Conservation (phyloP, 2,888 invertebrate species). For the Mythimna vitellina region DNA sequence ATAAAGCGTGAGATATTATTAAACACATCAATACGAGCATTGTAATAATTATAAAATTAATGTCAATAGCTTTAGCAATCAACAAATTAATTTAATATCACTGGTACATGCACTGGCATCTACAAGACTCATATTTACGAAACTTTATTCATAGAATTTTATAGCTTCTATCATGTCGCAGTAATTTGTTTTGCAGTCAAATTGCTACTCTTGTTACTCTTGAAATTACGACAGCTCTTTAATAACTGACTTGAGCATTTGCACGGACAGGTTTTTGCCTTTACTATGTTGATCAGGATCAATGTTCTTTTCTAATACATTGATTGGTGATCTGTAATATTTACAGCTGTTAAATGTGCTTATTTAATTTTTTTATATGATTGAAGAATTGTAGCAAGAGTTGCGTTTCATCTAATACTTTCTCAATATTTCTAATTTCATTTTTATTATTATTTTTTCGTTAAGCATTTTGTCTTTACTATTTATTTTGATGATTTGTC, state of each 20-base stretch:
- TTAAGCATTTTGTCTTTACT: background rate
- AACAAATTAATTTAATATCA: background rate
- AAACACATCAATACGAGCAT: background rate
- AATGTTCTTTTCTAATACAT: slow-evolving; percentile 22
- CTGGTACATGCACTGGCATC: slow-evolving; percentile 5
- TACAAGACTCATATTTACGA: background rate
- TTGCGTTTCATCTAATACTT: too few relatives aligned
- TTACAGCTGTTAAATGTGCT: background rate
- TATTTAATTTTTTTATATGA: too few relatives aligned
- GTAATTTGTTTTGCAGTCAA: slow-evolving; percentile 42
- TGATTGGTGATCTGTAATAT: slow-evolving; percentile 8
- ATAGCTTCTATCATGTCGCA: slow-evolving; percentile 16
- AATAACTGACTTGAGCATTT: slow-evolving; percentile 28
- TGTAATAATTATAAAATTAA: background rate
- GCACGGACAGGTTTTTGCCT: background rate
- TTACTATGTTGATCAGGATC: slow-evolving; percentile 15
- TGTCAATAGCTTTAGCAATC: background rate
- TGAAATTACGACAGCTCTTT: slow-evolving; percentile 36
- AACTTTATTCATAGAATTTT: slow-evolving; percentile 22
- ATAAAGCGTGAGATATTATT: too few relatives aligned
- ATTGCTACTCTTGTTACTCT: slow-evolving; percentile 15
- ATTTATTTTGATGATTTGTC: background rate
- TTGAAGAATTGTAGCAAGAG: too few relatives aligned
- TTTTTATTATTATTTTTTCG: too few relatives aligned
- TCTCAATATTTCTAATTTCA: too few relatives aligned